Evolutionary conservation across 2,797 vertebrate genomes (phyloP).

Genomic region (Discoglossus pictus): DNA sequence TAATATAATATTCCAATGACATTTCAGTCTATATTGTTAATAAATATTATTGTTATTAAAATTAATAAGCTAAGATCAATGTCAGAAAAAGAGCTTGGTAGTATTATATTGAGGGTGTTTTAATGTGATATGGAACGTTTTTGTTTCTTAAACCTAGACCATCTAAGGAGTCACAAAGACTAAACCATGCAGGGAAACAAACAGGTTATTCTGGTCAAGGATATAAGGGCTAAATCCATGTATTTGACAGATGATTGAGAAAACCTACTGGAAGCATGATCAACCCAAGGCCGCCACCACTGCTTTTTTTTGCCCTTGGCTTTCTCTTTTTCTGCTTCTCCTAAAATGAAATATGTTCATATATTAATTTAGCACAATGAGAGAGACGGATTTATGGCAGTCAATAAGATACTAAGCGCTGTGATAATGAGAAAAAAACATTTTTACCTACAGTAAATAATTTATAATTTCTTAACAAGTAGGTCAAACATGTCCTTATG

Average conservation of each 20-base stretch:
- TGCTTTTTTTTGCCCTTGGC: slow-evolving; percentile 99
- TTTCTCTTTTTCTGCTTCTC: slow-evolving; percentile 98
- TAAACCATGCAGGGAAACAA: slow-evolving; percentile 73
- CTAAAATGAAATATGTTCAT: slow-evolving; percentile 97
- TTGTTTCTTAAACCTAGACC: slow-evolving; percentile 25
- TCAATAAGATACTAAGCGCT: slow-evolving; percentile 3
- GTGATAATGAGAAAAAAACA: too few species aligned
- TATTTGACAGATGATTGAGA: slow-evolving; percentile 87
- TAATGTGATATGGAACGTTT: too few species aligned
- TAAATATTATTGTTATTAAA: too few species aligned
- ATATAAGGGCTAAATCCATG: slow-evolving; percentile 89
- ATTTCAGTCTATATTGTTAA: too few species aligned
- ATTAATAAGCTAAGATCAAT: too few species aligned
- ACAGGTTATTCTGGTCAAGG: slow-evolving; percentile 93
- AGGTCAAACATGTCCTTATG: too few species aligned
- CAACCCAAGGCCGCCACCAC: slow-evolving; percentile 99
- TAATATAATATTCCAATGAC: too few species aligned
- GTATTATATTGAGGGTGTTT: too few species aligned
- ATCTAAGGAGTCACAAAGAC: slow-evolving; percentile 76
- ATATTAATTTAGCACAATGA: slow-evolving; percentile 83
- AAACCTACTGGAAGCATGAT: slow-evolving; percentile 99
- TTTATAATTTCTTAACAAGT: too few species aligned
- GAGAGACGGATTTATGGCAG: slow-evolving; percentile 66
- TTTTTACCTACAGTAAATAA: too few species aligned
- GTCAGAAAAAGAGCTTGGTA: too few species aligned